Base-by-base conservation (phyloP, 1,140 invertebrate genomes). In the Neuroterus valhalla region DNA sequence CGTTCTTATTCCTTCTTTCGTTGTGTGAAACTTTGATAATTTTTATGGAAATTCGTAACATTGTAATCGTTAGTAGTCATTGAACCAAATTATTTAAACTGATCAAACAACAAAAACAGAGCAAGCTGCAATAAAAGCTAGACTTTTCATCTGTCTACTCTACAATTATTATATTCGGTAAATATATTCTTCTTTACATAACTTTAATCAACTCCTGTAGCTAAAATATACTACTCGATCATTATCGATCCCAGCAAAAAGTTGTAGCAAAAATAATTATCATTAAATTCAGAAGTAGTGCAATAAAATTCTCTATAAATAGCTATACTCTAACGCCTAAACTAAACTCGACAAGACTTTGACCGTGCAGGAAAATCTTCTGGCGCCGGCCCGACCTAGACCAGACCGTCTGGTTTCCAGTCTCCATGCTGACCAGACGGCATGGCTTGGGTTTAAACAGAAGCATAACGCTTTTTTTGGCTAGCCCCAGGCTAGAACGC, bases 301-400 rank as follows among this genome's bases (percentile, higher is more conserved):
- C 26, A 38, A 26, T 21, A 26, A 14, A 2, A 55, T 55, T 55
- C 26, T 26, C 15, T 26, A 14, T 11, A 10, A 62, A 15, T 14
- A 31, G 26, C 19, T 23, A 4, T 31, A 21, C 23, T 38, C 42
- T 71, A 46, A 68, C 50, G 31, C 10, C 31, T 38, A 38, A 38
- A 38, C 31, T 38, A 38, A 38, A 38, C 31, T 38, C 6, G 10
- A 8, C 5, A 38, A 38, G 31, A 8, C 31, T 10, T n/a, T 75
- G 62, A 75, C 52, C n/a, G n/a, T 75, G 69, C 45, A 71, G 66
- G 66, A 74, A 72, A 44, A 66, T 45, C 31, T 74, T 55, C 23
- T 2, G 21, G n/a, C n/a, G n/a, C n/a, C n/a, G n/a, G n/a, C n/a
- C n/a, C n/a, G n/a, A n/a, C n/a, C n/a, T n/a, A n/a, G n/a, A n/a